Evolutionary conservation across 2,797 vertebrate genomes (phyloP).

Genomic region (Galaxias olidus): DNA sequence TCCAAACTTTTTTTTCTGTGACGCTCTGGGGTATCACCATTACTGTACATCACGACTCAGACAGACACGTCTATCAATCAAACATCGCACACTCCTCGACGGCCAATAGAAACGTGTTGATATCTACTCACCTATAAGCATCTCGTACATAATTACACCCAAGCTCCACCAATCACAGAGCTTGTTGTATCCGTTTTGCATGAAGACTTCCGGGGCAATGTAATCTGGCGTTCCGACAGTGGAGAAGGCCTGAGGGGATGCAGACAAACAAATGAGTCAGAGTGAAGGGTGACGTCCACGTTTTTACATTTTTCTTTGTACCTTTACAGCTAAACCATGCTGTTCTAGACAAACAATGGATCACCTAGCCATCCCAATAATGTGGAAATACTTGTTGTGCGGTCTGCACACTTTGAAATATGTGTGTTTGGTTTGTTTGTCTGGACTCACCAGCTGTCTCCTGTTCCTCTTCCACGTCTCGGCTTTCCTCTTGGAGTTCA

Average conservation of each 20-base stretch:
- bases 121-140: constrained; percentile 82
- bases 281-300: neutral
- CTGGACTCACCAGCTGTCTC: constrained; percentile 80
- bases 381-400: neutral
- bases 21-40: too few relatives aligned
- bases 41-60: too few relatives aligned
- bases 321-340: too few relatives aligned
- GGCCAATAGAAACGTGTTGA: neutral
- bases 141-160: constrained; percentile 92
- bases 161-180: constrained; percentile 92
- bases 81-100: neutral
- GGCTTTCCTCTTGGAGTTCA: constrained; percentile 93
- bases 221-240: constrained; percentile 91
- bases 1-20: too few relatives aligned
- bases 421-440: neutral
- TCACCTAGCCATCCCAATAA: neutral
- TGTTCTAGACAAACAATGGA: neutral
- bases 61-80: neutral
- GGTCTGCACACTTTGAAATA: neutral
- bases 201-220: constrained; percentile 89
- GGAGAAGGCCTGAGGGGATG: constrained; percentile 80
- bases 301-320: too few relatives aligned
- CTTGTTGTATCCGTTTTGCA: constrained; percentile 92
- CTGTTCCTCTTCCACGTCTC: constrained; percentile 91
- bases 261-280: constrained; percentile 2